Evolutionary conservation across 2,797 vertebrate species (phyloP).

Genomic region (Phalanger gymnotis): DNA sequence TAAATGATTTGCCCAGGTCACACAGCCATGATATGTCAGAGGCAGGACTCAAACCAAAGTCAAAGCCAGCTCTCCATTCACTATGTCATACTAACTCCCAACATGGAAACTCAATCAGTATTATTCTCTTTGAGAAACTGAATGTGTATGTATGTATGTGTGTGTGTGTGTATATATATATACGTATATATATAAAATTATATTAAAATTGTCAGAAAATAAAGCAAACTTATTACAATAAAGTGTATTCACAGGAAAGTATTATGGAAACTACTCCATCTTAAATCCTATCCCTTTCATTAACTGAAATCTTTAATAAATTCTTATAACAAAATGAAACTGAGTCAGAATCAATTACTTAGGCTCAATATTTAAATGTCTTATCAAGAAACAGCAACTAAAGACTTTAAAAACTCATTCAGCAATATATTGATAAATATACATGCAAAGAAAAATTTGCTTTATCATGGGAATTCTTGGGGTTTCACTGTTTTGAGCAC

Average conservation of each 20-base stretch:
- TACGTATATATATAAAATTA: neutral
- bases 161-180: too few relatives aligned
- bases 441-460: conserved; percentile 9
- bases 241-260: neutral
- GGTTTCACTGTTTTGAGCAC: neutral
- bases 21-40: neutral
- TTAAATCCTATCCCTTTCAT: neutral
- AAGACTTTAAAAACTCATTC: neutral
- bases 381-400: neutral
- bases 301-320: neutral
- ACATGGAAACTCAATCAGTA: neutral
- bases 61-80: neutral
- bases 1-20: neutral
- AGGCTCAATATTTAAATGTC: neutral
- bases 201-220: neutral
- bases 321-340: neutral
- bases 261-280: neutral
- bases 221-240: neutral
- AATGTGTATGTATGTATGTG: neutral
- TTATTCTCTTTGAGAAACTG: neutral
- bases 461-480: neutral
- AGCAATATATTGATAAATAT: conserved; percentile 43
- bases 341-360: neutral
- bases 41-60: neutral
- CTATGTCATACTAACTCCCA: neutral